Conservation (phyloP, 2,797 vertebrate genomes). For the Lepus townsendii region DNA sequence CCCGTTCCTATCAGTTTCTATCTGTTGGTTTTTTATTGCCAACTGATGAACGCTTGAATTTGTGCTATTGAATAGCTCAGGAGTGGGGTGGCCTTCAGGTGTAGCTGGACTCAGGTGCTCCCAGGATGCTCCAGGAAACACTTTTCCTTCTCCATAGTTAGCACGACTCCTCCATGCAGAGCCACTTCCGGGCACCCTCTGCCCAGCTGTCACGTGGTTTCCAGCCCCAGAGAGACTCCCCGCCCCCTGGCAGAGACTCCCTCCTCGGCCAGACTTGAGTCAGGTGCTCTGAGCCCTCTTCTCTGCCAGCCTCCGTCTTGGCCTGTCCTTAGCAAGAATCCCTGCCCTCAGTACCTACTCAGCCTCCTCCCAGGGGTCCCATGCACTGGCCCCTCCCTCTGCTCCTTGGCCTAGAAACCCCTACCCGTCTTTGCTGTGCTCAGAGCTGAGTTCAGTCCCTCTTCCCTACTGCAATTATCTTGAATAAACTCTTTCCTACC, state of each 20-base stretch:
- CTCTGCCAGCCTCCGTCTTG: background rate
- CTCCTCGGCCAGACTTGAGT: background rate
- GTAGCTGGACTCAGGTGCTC: background rate
- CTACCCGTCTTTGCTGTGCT: background rate
- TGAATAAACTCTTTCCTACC: background rate
- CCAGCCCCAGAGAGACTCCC: background rate
- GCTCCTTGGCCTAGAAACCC: background rate
- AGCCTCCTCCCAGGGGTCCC: background rate
- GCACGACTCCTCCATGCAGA: background rate
- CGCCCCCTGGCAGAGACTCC: no score
- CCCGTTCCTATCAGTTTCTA: no score
- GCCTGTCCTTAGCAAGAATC: background rate
- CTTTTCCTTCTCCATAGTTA: background rate
- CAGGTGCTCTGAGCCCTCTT: background rate
- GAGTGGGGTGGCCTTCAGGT: background rate
- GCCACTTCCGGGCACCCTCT: background rate
- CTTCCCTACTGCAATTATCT: background rate
- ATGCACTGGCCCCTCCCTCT: background rate
- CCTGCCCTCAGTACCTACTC: no score
- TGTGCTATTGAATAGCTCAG: background rate
- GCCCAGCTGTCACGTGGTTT: background rate
- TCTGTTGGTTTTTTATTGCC: no score
- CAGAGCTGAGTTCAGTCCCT: background rate
- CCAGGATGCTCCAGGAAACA: background rate
- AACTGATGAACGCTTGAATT: no score